Conservation (phyloP, 1,140 invertebrate genomes). For the Drosophila sturtevanti region DNA sequence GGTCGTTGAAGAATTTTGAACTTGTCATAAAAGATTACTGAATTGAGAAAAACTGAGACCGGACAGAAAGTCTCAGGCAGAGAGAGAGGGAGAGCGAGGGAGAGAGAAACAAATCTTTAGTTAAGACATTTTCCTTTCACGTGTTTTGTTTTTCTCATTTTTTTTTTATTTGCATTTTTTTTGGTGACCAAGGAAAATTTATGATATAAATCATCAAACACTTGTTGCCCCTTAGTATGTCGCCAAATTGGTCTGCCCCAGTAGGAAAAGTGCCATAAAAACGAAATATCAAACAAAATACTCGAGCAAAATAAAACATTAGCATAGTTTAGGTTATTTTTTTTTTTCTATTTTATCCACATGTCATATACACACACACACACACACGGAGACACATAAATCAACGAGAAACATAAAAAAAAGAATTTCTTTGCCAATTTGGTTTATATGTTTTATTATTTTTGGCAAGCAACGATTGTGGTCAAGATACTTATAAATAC, state of each 20-base stretch:
- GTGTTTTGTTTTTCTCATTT: background rate
- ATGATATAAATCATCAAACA: conserved; percentile 52
- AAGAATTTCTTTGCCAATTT: conserved; percentile 27
- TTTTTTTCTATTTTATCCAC: conserved; percentile 32
- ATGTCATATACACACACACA: conserved; percentile 23
- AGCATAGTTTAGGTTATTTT: conserved; percentile 38
- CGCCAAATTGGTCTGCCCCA: conserved; percentile 50
- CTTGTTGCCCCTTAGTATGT: conserved; percentile 45
- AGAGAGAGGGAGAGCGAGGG: background rate
- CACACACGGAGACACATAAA: conserved; percentile 1
- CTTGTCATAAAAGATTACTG: conserved; percentile 17
- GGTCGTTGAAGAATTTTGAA: conserved; percentile 40
- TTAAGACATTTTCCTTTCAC: conserved; percentile 25
- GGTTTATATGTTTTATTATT: conserved; percentile 14
- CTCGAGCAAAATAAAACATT: conserved; percentile 47
- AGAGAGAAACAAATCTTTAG: background rate
- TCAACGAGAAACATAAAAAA: no score
- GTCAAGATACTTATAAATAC: background rate
- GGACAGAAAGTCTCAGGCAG: no score
- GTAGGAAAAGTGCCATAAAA: conserved; percentile 28
- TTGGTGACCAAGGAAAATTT: conserved; percentile 30
- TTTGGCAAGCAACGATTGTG: background rate
- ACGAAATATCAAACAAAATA: conserved; percentile 9
- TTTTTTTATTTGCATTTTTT: background rate
- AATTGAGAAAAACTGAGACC: no score